Base-by-base conservation (phyloP, 2,797 vertebrate genomes). In the Fistularia commersonii region DNA sequence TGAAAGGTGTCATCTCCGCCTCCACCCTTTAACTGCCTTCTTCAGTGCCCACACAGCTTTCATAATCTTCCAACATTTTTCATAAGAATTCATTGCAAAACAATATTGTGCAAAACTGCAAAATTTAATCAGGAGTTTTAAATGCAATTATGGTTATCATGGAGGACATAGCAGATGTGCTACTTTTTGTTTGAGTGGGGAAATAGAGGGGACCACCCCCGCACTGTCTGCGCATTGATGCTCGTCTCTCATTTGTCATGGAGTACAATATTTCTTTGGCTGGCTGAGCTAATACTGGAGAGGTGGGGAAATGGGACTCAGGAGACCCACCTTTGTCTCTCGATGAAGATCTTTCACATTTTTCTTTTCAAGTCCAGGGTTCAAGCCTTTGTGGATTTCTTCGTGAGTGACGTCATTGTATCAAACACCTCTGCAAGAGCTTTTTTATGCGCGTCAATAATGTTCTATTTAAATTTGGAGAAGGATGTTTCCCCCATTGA, bases 101-200 rank as follows among this genome's bases (percentile, higher is more conserved):
- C 85, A 87, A 87, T 87, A 82, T 83, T 74, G 81, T 80, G 73
- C 45, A 74, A 82, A 84, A 85, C 79, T 65, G 64, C 7, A 6
- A 73, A 85, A 89, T 89, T 85, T 84, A 82, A 90, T 89, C 85
- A 78, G 80, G 74, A 80, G 71, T 68, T 82, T 87, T 83, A 76
- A 87, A 89, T 69, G 69, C 73, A 79, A 86, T 88, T 86, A 86
- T 75, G 62, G 83, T 87, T 86, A 84, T 82, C 74, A 41, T 66
- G 53, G 62, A 78, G 67, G 81, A 84, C 71, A 32, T 31, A 13
- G 66, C 48, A 3, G 66, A 43, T 4, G 51, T 45, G 31, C 45
- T 0, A 13, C 34, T 52, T 51, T 4, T 13, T 32, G 45, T 45
- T 45, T 39, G 63, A 12, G 40, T 32, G 2, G 41, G 41, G 0